These are phyloP conservation scores for Dendrocincla tyrannina DNA, from an alignment of 2,797 vertebrate species.

Conservation along the genomic window DNA sequence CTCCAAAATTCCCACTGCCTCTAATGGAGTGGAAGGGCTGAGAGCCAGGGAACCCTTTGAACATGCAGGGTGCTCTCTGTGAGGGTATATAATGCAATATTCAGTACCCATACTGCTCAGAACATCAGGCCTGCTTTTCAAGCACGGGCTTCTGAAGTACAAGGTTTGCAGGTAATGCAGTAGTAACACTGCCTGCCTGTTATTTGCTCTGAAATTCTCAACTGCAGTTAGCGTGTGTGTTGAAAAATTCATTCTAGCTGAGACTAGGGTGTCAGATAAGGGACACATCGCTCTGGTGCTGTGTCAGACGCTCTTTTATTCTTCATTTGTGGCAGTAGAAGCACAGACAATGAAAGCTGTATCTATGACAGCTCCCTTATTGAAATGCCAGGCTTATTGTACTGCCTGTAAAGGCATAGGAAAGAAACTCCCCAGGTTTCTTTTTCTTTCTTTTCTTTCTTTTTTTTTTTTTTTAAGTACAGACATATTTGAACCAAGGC, in stretches of 20 bases:
- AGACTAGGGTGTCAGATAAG: neutral
- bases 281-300: neutral
- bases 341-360: neutral
- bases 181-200: neutral
- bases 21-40: neutral
- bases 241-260: neutral
- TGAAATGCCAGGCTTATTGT: neutral
- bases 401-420: neutral
- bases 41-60: neutral
- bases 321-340: neutral
- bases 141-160: neutral
- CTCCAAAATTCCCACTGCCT: neutral
- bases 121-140: neutral
- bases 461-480: neutral
- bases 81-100: neutral
- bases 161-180: neutral
- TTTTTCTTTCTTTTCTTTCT: neutral
- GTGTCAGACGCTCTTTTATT: neutral
- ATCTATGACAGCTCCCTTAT: neutral
- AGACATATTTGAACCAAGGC: constrained; percentile 7
- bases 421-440: neutral
- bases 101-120: neutral
- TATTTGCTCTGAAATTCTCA: neutral
- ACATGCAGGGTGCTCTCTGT: neutral
- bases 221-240: neutral